Base-by-base conservation (phyloP, 1,140 invertebrate species). In the Psix sp. region DNA sequence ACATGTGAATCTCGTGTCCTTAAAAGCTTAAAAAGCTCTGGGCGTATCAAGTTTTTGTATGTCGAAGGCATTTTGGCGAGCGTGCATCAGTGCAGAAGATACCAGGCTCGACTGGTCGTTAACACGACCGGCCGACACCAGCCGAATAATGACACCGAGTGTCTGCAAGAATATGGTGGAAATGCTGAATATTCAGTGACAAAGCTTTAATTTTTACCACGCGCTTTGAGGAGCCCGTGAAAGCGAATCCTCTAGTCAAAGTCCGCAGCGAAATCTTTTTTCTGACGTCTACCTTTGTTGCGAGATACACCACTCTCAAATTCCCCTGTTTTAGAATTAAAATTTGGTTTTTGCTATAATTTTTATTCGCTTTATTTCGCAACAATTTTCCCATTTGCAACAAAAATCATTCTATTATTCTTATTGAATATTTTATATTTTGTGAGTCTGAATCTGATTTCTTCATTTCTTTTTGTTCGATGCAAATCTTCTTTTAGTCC, bases 171-270 rank as follows among this genome's bases (percentile, higher is more conserved):
- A 70, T 66, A 71, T 66, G 42, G 66, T 60, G 60, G 60, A 76
- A 76, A 71, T 51, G 60, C 56, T 71, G 73, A 71, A 76, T 76
- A 70, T 76, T 76, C 73, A 70, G 60, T 66, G 65, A 76, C 73
- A 76, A 76, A 71, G 73, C 73, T 76, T 76, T 76, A 62, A 76
- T 76, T 76, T 76, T 76, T 71, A 76, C 59, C 73, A 45, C 65
- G 40, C 60, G 66, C 73, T 76, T 76, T 76, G 65, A 76, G 73
- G 35, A 76, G 56, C 54, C 40, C 73, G 31, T 66, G 73, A 76
- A 76, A 76, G 73, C 66, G 66, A 75, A 70, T 68, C 73, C 65
- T 66, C 66, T 75, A 51, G 65, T 63, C 59, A 68, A 67, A 67
- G 63, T 74, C 72, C 65, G 26, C 7, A n/a, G 45, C 39, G 31